Base-by-base conservation (phyloP, 2,888 invertebrate species). In the Caenorhabditis sp. region DNA sequence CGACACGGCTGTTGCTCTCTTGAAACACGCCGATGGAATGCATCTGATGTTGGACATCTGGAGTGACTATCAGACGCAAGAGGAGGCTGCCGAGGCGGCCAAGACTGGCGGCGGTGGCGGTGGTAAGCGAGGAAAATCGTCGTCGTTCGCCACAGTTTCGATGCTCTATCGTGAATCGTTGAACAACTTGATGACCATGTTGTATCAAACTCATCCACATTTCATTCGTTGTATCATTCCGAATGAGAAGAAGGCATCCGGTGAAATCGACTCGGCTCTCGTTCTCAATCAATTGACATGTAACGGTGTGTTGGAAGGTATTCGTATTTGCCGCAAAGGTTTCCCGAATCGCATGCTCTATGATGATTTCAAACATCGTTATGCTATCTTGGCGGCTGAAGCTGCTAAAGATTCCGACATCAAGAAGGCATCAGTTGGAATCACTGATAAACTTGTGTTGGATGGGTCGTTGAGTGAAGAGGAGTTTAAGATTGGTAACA, bases 291-390 rank as follows among this genome's bases (percentile, higher is more conserved):
- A 99, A 92, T 92, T 99, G 90, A 97, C 97, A 88, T 99, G 99
- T 93, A 99, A 99, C 93, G 99, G 99, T 95, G 99, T 99, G 92
- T 94, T 99, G 92, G 99, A 99, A 93, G 99, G 99, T 91, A 99
- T 99, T 92, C 96, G 99, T 95, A 99, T 99, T 92, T 99, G 99
- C 91, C 94, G 99, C 91, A 91, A 91, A 83, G 97, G 97, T 90
- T 99, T 97, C 94, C 99, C 99, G 92, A 99, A 99, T 94, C 72
- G 99, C 91, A 96, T 97, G 95, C 92, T 95, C 88, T 99, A 99
- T 92, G 94, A 96, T 86, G 99, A 99, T 91, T 99, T 97, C 93
- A 97, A 97, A 91, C 94, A 96, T 51, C 69, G 69, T 65, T 99
- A 99, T 92, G 95, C 96, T 93, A 97, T 99, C 92, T 92, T 99